These are phyloP conservation scores for Parnassius apollo DNA, from an alignment of 2,888 invertebrate species.

Conservation along the genomic window DNA sequence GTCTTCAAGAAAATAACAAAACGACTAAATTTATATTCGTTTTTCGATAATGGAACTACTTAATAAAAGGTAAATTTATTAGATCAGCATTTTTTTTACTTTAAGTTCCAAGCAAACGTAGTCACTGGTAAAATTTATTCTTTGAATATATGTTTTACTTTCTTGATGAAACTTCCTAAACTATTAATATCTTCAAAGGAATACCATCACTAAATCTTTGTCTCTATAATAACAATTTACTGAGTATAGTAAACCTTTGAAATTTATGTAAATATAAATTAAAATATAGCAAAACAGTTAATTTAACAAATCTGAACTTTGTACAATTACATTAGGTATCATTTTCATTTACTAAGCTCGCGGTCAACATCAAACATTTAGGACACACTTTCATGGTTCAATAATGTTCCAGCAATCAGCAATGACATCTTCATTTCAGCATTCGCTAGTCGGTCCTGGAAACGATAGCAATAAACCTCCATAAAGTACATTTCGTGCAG, in stretches of 20 bases:
- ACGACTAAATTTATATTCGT: too few species aligned
- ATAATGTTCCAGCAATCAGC: constrained; percentile 3
- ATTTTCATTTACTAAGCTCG: not conserved
- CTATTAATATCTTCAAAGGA: too few species aligned
- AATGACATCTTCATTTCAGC: constrained; percentile 1
- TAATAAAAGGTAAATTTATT: too few species aligned
- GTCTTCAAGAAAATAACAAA: too few species aligned
- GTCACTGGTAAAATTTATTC: too few species aligned
- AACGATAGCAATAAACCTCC: constrained; percentile 11
- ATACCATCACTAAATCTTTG: too few species aligned
- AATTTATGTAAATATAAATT: constrained; percentile 2
- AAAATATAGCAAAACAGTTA: not conserved
- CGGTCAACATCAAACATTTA: not conserved
- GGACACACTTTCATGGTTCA: not conserved
- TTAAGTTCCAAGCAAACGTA: too few species aligned
- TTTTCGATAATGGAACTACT: too few species aligned
- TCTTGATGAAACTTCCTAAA: too few species aligned
- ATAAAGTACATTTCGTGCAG: not conserved
- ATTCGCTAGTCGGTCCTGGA: constrained; percentile 5
- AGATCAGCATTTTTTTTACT: too few species aligned
- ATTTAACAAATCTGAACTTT: not conserved
- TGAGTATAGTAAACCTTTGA: not conserved
- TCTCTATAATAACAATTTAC: too few species aligned
- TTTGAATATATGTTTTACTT: too few species aligned
- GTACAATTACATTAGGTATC: not conserved